Evolutionary conservation across 2,113 vertebrate genomes (phyloP), one percentile per base, ranked within the genome.

Genomic region (Stigmatopora nigra): DNA sequence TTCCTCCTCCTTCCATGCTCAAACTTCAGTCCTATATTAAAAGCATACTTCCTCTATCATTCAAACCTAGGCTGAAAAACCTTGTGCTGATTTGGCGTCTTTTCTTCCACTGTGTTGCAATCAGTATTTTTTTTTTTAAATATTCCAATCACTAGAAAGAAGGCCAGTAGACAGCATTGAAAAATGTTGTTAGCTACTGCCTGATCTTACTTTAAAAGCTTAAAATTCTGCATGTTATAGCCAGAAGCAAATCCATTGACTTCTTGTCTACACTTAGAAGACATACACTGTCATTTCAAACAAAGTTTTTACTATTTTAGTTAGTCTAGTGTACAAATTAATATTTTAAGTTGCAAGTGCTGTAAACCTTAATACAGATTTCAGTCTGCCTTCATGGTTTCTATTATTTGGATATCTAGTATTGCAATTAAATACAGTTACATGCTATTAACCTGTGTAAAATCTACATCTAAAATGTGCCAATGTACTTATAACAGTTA

Each of bases 71-170:
- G 49, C 60, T 72, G n/a, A n/a, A 12, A 20, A 68, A 56, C 65
- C 53, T 56, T 58, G 72, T 51, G 55, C 83, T 85, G 83, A 87
- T 86, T 86, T 80, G 17, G 60, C 67, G 53, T 51, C 70, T 72
- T 78, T 82, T 77, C 36, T 64, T 70, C 35, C 72, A 44, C 59
- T 59, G 59, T 57, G 46, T 63, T 6, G 72, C 82, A 89, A 88
- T 88, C 86, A 89, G 73, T 22, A 17, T 16, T 17, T 41, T 53
- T 46, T 70, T 78, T 72, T 84, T 31, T 31, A 31, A 2, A 71
- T 25, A 73, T 75, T 81, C 69, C 80, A 87, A 80, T 82, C 83
- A 84, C 68, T 53, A 63, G 71, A 70, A 49, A 68, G 65, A 68
- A 67, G 80, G 61, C 53, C 60, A 65, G 71, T 38, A 59, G 63